These are phyloP conservation scores for Agrotis segetum DNA, from an alignment of 2,888 invertebrate species.

Conservation along the genomic window DNA sequence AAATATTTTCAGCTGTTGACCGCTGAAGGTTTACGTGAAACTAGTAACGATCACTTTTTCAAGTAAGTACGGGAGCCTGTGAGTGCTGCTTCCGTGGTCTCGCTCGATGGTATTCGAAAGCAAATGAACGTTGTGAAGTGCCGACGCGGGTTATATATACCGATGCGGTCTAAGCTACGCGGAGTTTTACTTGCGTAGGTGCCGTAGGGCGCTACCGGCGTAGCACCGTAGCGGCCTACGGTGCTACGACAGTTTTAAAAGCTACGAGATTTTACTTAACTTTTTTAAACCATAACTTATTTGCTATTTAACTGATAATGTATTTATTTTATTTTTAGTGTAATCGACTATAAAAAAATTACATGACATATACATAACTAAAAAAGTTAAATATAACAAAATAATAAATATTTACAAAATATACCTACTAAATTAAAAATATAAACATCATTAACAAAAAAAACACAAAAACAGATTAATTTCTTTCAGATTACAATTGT, in stretches of 20 bases:
- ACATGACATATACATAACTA: too few relatives aligned
- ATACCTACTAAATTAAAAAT: too few relatives aligned
- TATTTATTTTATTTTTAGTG: too few relatives aligned
- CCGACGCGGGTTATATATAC: constrained; percentile 85
- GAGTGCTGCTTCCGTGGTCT: constrained; percentile 71
- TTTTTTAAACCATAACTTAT: constrained; percentile 3
- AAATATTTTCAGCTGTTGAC: constrained; percentile 23
- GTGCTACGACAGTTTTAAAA: constrained; percentile 37
- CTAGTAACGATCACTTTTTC: constrained; percentile 44
- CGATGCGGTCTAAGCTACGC: constrained; percentile 67
- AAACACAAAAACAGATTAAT: too few relatives aligned
- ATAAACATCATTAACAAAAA: too few relatives aligned
- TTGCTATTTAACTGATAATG: background rate
- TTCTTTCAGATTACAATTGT: too few relatives aligned
- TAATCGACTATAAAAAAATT: too few relatives aligned
- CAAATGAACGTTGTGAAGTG: constrained; percentile 83
- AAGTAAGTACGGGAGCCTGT: constrained; percentile 47
- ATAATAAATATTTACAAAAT: too few relatives aligned
- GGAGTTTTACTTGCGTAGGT: constrained; percentile 74
- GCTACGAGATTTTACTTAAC: constrained; percentile 30
- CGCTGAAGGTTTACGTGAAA: constrained; percentile 25
- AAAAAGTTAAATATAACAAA: too few relatives aligned
- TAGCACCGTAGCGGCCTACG: constrained; percentile 47
- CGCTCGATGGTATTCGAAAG: constrained; percentile 78
- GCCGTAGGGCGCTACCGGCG: constrained; percentile 61